Base-by-base conservation (phyloP, 1,140 invertebrate species). In the Drosophila trapezifrons region DNA sequence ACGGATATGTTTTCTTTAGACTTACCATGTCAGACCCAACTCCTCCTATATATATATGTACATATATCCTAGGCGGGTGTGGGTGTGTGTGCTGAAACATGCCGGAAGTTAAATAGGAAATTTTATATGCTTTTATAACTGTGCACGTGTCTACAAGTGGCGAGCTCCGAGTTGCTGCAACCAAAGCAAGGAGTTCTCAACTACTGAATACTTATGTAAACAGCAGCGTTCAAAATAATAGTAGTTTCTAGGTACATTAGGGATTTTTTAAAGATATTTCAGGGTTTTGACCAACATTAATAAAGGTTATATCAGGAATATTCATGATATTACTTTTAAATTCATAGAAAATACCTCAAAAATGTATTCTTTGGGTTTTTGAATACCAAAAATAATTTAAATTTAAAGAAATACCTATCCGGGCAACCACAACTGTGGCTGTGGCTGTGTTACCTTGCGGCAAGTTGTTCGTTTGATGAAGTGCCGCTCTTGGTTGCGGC, bases 101-200 rank as follows among this genome's bases (percentile, higher is more conserved):
- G 84, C 84, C 84, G 84, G 84, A 87, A 87, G 84, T 89, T 80
- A 89, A 89, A 87, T 87, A 84, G 77, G 84, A 87, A 89, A 87
- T 87, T 87, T 84, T 78, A 87, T 87, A 87, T 89, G 84, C 84
- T 87, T 89, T 89, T 87, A 89, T 87, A 89, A 79, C 76, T 87
- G 84, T 60, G 79, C 77, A 89, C 84, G 83, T 86, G 82, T 80
- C 80, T 79, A 87, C 83, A 86, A 87, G 79, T 78, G 57, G 54
- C 55, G 17, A 66, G 72, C 59, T 67, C 57, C 42, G 35, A 72
- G 69, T 55, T 66, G 35, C 18, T 54, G 73, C 73, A 60, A 60
- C 55, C 49, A 55, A 49, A 66, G 42, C 49, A 17, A 46, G 54
- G 38, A 76, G 60, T 54, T 45, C 47, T 63, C 22, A 63, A 40